These are phyloP conservation scores for Mimas tiliae DNA, from an alignment of 2,888 invertebrate genomes.

Conservation along the genomic window DNA sequence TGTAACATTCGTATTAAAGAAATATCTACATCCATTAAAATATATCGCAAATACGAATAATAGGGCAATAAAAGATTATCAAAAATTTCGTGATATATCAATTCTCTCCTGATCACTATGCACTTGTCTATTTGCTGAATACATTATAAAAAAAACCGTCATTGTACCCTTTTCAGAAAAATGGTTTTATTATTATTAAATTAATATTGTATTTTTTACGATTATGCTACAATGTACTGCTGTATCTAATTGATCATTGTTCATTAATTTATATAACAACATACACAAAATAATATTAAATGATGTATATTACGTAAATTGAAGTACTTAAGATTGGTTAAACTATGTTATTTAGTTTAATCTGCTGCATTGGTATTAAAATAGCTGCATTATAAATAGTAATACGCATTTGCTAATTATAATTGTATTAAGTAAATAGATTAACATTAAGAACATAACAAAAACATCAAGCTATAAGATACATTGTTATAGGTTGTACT, in stretches of 20 bases:
- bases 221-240: not conserved
- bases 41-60: too few relatives aligned
- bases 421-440: not conserved
- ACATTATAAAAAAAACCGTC: not conserved
- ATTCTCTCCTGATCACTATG: too few relatives aligned
- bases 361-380: slow-evolving; percentile 17
- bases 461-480: not conserved
- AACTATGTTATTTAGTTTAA: not conserved
- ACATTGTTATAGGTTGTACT: not conserved
- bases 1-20: too few relatives aligned
- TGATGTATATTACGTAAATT: not conserved
- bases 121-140: too few relatives aligned
- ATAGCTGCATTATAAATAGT: slow-evolving; percentile 16
- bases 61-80: too few relatives aligned
- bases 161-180: not conserved
- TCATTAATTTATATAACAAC: not conserved
- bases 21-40: too few relatives aligned
- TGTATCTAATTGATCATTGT: not conserved
- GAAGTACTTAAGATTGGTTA: not conserved
- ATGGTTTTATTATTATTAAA: too few relatives aligned
- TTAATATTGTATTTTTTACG: too few relatives aligned
- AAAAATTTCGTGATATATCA: too few relatives aligned
- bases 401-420: not conserved
- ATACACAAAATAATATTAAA: not conserved
- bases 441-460: slow-evolving; percentile 11